Evolutionary conservation across 2,888 invertebrate genomes (phyloP), one percentile per base, ranked within the genome.

Genomic region (Phortica okadai): DNA sequence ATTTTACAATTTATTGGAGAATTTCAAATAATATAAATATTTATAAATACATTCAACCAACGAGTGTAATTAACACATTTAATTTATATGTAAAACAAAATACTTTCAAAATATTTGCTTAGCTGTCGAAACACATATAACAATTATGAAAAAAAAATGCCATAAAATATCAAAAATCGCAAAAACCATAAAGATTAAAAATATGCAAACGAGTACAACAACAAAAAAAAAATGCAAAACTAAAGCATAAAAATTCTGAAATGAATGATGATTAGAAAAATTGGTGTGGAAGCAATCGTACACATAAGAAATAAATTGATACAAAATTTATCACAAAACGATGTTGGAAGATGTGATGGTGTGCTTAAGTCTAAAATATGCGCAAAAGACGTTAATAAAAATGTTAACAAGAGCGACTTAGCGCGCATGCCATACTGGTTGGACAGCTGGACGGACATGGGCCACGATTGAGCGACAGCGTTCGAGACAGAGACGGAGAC

Each of bases 341-440:
- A 4, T 33, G 33, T 1, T 33, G 1, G 33, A 4, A 33, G 33
- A 33, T 33, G 33, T 33, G 33, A 33, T 33, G 33, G 33, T 33
- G 33, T 33, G 33, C 33, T 64, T 10, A 64, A 64, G 33, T 25
- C 33, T 64, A 11, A 64, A 64, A 64, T 64, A 64, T 64, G 64
- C 64, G 33, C 25, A 64, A 14, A 58, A 64, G 64, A 64, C 64
- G 64, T 64, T 64, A 64, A 64, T 64, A 64, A 64, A 64, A 64
- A 64, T 64, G 64, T 64, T 64, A 64, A 64, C 64, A 64, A 64
- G 64, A 21, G 11, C 25, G 21, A 25, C 64, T 64, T 64, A 33
- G 14, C 11, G 21, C 25, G 8, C 33, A 64, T 25, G 25, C 33
- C 64, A 25, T 33, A 33, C 33, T 33, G 33, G 33, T 33, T 33